Conservation (phyloP, 1,140 invertebrate species). For the Hyphantria cunea region DNA sequence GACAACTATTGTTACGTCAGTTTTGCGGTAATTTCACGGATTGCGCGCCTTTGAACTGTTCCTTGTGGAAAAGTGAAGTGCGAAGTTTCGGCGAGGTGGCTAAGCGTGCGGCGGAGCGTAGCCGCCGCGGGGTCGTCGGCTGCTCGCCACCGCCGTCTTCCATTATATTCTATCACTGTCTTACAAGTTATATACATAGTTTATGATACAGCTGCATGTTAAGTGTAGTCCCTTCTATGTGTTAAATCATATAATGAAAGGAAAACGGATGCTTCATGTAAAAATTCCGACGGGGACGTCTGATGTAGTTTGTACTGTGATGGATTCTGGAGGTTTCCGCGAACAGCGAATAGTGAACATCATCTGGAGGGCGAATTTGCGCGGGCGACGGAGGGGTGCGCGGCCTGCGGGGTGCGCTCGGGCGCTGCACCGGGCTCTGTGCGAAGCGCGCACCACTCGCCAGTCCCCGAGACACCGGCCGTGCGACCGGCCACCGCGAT, state of each 20-base stretch:
- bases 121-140: constrained; percentile 70
- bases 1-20: constrained; percentile 63
- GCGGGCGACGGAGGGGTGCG: constrained; percentile 63
- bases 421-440: constrained; percentile 52
- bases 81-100: constrained; percentile 75
- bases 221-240: too few relatives aligned
- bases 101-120: constrained; percentile 61
- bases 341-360: constrained; percentile 50
- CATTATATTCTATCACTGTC: constrained; percentile 17
- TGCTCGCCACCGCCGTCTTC: constrained; percentile 42
- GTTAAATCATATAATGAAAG: too few relatives aligned
- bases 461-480: constrained; percentile 78
- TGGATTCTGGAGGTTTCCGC: constrained; percentile 65
- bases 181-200: background rate
- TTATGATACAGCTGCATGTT: background rate
- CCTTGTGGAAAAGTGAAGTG: constrained; percentile 79
- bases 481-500: constrained; percentile 72
- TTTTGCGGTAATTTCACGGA: constrained; percentile 78
- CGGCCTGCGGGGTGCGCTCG: constrained; percentile 60
- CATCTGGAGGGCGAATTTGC: constrained; percentile 72
- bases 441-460: constrained; percentile 49
- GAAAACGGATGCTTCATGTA: background rate
- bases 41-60: constrained; percentile 63
- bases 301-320: constrained; percentile 2
- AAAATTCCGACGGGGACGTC: background rate